These are phyloP conservation scores for Tipula unca DNA, from an alignment of 2,888 invertebrate genomes.

Conservation along the genomic window DNA sequence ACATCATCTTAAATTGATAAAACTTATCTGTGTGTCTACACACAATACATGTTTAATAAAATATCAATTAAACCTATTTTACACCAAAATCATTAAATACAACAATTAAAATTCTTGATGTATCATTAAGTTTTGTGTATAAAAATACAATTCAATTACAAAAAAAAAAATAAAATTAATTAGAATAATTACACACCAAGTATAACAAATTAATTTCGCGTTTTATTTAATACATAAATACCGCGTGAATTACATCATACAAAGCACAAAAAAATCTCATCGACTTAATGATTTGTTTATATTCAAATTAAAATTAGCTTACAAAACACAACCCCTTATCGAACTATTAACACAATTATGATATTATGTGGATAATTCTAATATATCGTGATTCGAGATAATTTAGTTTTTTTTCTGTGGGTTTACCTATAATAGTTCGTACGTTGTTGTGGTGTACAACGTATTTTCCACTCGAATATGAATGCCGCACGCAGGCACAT, in stretches of 20 bases:
- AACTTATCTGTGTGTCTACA: not conserved
- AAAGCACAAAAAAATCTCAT: not conserved
- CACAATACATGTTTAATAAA: not conserved
- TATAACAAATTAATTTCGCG: conserved; percentile 8
- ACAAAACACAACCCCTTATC: not conserved
- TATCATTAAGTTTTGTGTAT: not conserved
- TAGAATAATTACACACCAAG: not conserved
- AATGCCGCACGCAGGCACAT: not conserved
- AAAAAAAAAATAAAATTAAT: not conserved
- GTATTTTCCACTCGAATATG: not conserved
- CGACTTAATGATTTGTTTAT: not conserved
- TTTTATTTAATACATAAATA: not conserved
- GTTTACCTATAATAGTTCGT: not conserved
- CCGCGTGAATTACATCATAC: not conserved
- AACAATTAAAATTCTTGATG: not conserved
- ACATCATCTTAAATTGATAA: not conserved
- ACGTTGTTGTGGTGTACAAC: not conserved
- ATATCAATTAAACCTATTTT: not conserved
- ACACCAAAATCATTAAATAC: not conserved
- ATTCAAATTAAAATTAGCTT: not conserved
- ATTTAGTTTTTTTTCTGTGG: not conserved
- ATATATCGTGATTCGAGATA: not conserved
- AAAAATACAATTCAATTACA: not conserved
- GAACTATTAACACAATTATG: not conserved
- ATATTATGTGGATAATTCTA: not conserved